Percentiles rank a stretch among this genome's conserved stretches.
Evolutionary conservation across 2,888 invertebrate genomes (phyloP).

Genomic region (Cloeon dipterum): DNA sequence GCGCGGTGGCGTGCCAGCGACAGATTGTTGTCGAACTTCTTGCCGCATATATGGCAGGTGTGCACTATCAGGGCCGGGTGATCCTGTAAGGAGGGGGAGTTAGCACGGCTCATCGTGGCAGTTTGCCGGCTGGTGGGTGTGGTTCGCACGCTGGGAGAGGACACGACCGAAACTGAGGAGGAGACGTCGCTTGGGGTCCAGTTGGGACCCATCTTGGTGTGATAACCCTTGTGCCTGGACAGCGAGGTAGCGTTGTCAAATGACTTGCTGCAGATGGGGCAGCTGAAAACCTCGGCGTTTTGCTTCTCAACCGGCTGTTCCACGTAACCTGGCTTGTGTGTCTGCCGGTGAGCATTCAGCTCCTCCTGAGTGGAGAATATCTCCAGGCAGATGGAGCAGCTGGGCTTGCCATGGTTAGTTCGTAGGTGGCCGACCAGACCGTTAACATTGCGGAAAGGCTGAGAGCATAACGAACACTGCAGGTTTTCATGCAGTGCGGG

Average conservation of each 20-base stretch:
- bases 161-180: background rate
- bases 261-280: background rate
- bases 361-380: slow-evolving; percentile 1
- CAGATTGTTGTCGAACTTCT: too few species aligned
- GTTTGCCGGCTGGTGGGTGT: background rate
- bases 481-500: too few species aligned
- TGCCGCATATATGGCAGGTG: too few species aligned
- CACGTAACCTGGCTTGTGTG: too few species aligned
- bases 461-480: too few species aligned
- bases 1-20: too few species aligned
- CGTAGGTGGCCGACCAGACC: background rate
- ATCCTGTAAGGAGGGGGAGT: too few species aligned
- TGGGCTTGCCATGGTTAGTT: background rate
- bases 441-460: background rate
- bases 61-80: too few species aligned
- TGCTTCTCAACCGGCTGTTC: too few species aligned
- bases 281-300: too few species aligned
- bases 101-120: too few species aligned
- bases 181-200: background rate
- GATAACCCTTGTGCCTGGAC: background rate
- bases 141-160: too few species aligned
- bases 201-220: background rate
- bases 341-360: background rate
- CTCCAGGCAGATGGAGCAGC: background rate
- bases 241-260: background rate